Evolutionary conservation across 2,113 vertebrate species (phyloP), one percentile per base, ranked within the genome.

Genomic region (Antigone vipio): DNA sequence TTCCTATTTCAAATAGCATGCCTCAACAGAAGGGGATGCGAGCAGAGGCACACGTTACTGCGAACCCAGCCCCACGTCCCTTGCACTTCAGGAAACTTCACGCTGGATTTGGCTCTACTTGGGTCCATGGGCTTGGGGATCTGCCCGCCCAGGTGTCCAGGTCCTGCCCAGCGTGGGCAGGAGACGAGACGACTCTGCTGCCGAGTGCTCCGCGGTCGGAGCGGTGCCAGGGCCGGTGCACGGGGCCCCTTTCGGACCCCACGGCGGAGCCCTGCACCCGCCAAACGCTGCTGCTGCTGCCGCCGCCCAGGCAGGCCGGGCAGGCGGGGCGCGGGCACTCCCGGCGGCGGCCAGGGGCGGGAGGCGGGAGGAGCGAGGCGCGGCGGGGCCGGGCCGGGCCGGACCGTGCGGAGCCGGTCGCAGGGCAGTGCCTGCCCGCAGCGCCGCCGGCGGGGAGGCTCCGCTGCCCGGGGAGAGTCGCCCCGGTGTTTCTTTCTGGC

Each of bases 21-120:
- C 32, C 34, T 9, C 24, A 16, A 2, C 0, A 20, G 44, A 2
- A 38, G 11, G 2, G 6, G 6, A 5, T 1, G 38, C 0, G 5
- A 17, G 38, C 59, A 14, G 20, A 15, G 2, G 11, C 17, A 30
- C 15, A 2, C n/a, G 7, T 16, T 17, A 9, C 80, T 9, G 9
- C 2, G 6, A 17, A 2, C 9, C 7, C 63, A 7, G 9, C 42
- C 14, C 13, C 6, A 30, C 1, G 26, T 3, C n/a, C 19, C 2
- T 2, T 3, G 20, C 0, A 20, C 45, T 30, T 3, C 35, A 1
- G 45, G 16, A 14, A 23, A 4, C 18, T 11, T 64, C 9, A 2
- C 4, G 7, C 2, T 1, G 12, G 15, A 4, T 30, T n/a, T 2
- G 58, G 22, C 26, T 15, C 47, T 26, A 1, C 38, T 5, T 0